Evolutionary conservation across 2,888 invertebrate genomes (phyloP).

Genomic region (Noctua pronuba): DNA sequence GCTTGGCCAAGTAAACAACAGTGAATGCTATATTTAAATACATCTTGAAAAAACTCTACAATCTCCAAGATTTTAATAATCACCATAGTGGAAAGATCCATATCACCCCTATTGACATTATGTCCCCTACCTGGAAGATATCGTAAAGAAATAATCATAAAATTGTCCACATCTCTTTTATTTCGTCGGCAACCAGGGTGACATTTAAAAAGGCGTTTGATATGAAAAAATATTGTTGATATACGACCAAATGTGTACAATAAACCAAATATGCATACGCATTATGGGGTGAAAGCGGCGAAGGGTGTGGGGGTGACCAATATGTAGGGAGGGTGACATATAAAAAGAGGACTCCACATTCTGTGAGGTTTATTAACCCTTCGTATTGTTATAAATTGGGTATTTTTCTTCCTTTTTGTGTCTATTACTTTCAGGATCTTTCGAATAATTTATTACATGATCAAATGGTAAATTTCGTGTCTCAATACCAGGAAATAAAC

Average conservation of each 20-base stretch:
- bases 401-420: conserved; percentile 28
- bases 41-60: neutral
- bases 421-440: conserved; percentile 11
- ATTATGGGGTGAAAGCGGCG: conserved; percentile 56
- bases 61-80: neutral
- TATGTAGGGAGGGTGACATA: conserved; percentile 69
- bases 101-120: neutral
- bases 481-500: conserved; percentile 30
- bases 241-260: conserved; percentile 60
- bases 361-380: conserved; percentile 51
- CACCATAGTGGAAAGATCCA: neutral
- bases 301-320: conserved; percentile 66
- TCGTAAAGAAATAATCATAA: conserved; percentile 37
- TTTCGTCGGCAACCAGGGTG: conserved; percentile 33
- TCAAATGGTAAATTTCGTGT: conserved; percentile 17
- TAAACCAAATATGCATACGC: conserved; percentile 70
- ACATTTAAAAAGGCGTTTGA: conserved; percentile 50
- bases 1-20: neutral
- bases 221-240: conserved; percentile 55
- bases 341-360: conserved; percentile 65
- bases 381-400: conserved; percentile 49
- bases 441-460: conserved; percentile 27
- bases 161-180: conserved; percentile 25
- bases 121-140: neutral
- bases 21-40: neutral